Percentiles rank a stretch among this genome's conserved stretches.
Evolutionary conservation across 2,113 vertebrate genomes (phyloP).

Genomic region (Hystrix cristata): DNA sequence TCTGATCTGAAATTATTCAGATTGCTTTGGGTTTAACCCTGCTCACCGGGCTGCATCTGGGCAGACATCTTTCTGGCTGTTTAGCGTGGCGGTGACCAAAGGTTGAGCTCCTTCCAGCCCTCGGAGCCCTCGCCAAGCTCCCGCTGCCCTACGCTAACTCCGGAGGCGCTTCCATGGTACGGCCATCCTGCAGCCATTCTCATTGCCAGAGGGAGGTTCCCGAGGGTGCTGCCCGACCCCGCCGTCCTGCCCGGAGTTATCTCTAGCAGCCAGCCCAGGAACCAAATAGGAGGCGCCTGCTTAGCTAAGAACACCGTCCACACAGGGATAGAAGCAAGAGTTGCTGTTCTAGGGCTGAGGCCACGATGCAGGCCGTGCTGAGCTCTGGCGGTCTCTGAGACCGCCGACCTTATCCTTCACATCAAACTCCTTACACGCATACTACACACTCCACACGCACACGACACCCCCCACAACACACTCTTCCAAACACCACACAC

Average conservation of each 20-base stretch:
- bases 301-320: background rate
- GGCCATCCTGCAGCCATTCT: fast-evolving
- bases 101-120: background rate
- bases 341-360: background rate
- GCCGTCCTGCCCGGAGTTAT: background rate
- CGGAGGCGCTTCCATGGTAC: background rate
- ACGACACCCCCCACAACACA: background rate
- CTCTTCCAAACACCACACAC: background rate
- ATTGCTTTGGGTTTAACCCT: background rate
- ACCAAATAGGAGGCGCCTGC: background rate
- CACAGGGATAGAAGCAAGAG: background rate
- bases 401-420: background rate
- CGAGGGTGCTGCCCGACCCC: too few relatives aligned
- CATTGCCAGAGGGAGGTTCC: background rate
- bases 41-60: background rate
- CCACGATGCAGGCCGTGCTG: background rate
- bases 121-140: background rate
- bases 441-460: background rate
- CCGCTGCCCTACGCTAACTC: background rate
- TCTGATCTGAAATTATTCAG: background rate
- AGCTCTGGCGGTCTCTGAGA: background rate
- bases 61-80: background rate
- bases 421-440: background rate
- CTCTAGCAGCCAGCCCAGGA: background rate
- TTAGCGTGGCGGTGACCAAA: background rate